Evolutionary conservation across 2,888 invertebrate species (phyloP), one percentile per base, ranked within the genome.

Genomic region (Pristionchus mayeri): DNA sequence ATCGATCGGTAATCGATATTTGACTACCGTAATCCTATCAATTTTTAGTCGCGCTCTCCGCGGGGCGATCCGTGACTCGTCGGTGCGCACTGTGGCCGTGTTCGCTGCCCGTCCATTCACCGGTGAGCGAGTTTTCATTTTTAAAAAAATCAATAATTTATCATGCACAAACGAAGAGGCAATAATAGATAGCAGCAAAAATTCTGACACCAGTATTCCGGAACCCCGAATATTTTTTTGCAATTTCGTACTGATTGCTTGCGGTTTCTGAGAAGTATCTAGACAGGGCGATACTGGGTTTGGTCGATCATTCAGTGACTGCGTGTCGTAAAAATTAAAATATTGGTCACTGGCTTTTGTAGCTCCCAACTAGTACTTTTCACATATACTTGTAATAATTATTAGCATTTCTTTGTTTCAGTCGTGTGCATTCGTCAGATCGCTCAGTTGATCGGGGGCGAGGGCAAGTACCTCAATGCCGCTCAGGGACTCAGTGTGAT

Each of bases 391-490:
- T 37, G 1, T 76, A 21, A 4, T 13, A 7, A 71, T 6, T 44
- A 34, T 60, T 63, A 37, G 11, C 37, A 71, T 44, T 0, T 4
- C 16, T 21, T 30, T 34, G 2, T 44, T 86, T 88, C 90, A 93
- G 97, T 98, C 67, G 96, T 98, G 88, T 96, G 96, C 85, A 94
- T 97, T 84, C 95, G 98, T 90, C 96, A 96, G 95, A 97, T 98
- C 96, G 97, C 97, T 21, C 97, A 98, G 92, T 97, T 97, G 94
- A 95, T 98, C 87, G 98, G 98, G 9, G 95, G 96, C 91, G 98
- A 98, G 94, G 95, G 95, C 84, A 95, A 95, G 91, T 98, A 97
- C 93, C 93, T 92, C 95, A 95, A 85, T n/a, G 86, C 86, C 27
- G 76, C 90, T n/a, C 81, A 63, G 81, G 81, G 60, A 0, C 94